Evolutionary conservation across 2,797 vertebrate species (phyloP).

Genomic region (Crypturellus tataupa): DNA sequence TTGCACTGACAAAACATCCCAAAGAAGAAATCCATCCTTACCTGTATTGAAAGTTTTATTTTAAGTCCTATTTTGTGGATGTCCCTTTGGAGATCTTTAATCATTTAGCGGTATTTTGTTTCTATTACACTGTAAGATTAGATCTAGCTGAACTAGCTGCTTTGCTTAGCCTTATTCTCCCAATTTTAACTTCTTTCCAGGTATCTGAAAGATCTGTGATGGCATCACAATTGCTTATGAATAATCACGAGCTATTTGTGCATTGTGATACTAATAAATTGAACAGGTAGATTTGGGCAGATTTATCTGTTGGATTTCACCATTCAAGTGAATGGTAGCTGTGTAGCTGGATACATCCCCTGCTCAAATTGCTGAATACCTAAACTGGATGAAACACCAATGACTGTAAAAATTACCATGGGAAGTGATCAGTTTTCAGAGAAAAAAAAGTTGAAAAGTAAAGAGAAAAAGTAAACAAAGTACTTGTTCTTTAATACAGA

Average conservation of each 20-base stretch:
- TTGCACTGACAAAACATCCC: neutral
- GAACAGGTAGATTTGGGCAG: neutral
- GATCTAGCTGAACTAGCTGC: neutral
- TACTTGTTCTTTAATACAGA: neutral
- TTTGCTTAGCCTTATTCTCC: neutral
- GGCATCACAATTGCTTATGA: neutral
- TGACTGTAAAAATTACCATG: neutral
- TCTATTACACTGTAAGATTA: neutral
- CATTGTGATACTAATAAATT: neutral
- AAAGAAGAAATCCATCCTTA: neutral
- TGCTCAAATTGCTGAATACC: neutral
- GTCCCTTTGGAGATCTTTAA: neutral
- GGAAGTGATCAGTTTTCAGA: neutral
- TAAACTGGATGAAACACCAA: neutral
- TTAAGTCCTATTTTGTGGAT: neutral
- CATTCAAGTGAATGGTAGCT: neutral
- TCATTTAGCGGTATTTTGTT: neutral
- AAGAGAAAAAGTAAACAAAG: neutral
- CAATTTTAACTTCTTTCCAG: neutral
- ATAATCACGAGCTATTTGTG: neutral
- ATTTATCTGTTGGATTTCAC: neutral
- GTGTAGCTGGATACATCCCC: neutral
- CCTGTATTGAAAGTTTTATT: neutral
- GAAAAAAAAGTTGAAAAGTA: neutral
- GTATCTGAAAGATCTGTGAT: neutral